phyloP scores from a whole-genome alignment of 2,113 vertebrate genomes.

The Enhydra lutris region DNA sequence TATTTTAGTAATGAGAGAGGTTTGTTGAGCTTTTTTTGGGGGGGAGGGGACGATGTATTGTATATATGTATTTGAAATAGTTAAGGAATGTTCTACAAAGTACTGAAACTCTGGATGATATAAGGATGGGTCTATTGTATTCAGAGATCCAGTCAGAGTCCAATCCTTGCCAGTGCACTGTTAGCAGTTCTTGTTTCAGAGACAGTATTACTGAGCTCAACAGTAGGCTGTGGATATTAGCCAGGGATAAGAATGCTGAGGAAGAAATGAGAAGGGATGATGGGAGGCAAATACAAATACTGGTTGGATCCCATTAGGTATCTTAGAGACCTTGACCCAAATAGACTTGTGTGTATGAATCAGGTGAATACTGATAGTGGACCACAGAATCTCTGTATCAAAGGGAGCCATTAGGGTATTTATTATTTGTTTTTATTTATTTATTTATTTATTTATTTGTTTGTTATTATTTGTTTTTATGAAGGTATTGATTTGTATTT shows the following conservation, averaged over 20 bases:
- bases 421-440: not conserved
- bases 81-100: not conserved
- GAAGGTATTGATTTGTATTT: not conserved
- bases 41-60: not conserved
- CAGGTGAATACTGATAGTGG: not conserved
- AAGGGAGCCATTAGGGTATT: not conserved
- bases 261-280: not conserved
- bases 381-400: not conserved
- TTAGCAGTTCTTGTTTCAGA: not conserved
- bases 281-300: not conserved
- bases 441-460: too few relatives aligned
- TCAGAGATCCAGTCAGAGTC: not conserved
- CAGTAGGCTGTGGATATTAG: not conserved
- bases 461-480: not conserved
- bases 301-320: not conserved
- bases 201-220: not conserved
- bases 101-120: not conserved
- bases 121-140: not conserved
- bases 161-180: not conserved
- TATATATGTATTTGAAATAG: not conserved
- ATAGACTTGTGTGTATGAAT: not conserved
- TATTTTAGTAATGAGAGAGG: not conserved
- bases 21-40: not conserved
- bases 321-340: not conserved
- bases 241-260: not conserved